Conservation (phyloP, 1,140 invertebrate genomes). For the Meloidogyne floridensis region DNA sequence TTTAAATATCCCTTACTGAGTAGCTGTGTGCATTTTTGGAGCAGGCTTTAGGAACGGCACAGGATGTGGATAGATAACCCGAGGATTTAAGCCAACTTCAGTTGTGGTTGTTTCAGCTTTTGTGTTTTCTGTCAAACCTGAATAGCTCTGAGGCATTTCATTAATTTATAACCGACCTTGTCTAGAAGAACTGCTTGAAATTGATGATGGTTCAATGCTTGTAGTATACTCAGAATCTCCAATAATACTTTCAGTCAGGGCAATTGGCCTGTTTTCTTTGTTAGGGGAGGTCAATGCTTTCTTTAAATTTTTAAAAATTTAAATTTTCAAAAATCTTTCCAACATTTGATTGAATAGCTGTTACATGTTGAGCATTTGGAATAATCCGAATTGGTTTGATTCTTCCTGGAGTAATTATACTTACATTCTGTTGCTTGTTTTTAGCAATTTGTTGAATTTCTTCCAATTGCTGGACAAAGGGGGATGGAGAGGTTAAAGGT, state of each 20-base stretch:
- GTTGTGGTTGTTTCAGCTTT: neutral
- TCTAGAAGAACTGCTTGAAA: neutral
- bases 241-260: neutral
- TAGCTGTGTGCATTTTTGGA: slow-evolving; percentile 56
- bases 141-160: too few relatives aligned
- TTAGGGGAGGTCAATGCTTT: neutral
- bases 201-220: neutral
- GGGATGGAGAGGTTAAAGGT: neutral
- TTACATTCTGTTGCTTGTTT: neutral
- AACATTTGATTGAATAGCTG: neutral
- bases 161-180: neutral
- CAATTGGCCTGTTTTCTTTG: neutral
- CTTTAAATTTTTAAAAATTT: neutral
- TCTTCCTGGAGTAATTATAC: neutral
- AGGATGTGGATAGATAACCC: slow-evolving; percentile 58
- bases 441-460: neutral
- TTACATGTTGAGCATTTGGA: neutral
- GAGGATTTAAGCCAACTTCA: slow-evolving; percentile 53
- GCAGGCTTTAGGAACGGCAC: slow-evolving; percentile 59
- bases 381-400: neutral
- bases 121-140: neutral
- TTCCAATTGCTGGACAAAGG: neutral
- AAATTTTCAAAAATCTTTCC: neutral
- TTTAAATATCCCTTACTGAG: slow-evolving; percentile 13
- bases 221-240: neutral